Evolutionary conservation across 2,113 vertebrate species (phyloP).

Genomic region (Bagarius yarrelli): DNA sequence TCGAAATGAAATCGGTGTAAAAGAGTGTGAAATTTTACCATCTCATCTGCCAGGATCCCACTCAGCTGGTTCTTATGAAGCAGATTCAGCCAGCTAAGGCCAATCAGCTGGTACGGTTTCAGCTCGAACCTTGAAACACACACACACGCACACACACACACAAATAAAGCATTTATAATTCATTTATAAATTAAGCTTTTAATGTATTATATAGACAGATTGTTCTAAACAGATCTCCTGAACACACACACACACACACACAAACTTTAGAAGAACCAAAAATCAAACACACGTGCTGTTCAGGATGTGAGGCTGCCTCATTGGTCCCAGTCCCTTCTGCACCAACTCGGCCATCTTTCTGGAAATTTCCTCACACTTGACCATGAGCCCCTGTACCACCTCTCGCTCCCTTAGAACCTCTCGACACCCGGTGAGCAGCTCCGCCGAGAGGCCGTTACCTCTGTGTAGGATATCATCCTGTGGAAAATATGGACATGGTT

Average conservation of each 20-base stretch:
- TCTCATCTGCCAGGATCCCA: slow-evolving; percentile 87
- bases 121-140: slow-evolving; percentile 72
- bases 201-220: neutral
- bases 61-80: slow-evolving; percentile 81
- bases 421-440: slow-evolving; percentile 80
- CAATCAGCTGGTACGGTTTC: slow-evolving; percentile 85
- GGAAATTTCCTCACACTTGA: slow-evolving; percentile 82
- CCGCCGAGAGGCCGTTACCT: slow-evolving; percentile 75
- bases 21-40: slow-evolving; percentile 69
- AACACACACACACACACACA: neutral
- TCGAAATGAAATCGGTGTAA: neutral
- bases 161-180: too few relatives aligned
- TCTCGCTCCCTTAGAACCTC: slow-evolving; percentile 79
- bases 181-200: neutral
- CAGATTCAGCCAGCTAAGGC: slow-evolving; percentile 82
- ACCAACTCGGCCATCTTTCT: slow-evolving; percentile 76
- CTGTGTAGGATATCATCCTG: slow-evolving; percentile 63
- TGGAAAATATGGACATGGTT: neutral
- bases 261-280: neutral
- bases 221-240: neutral
- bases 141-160: neutral
- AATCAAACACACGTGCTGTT: slow-evolving; percentile 69
- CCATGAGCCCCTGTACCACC: slow-evolving; percentile 83
- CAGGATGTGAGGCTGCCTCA: slow-evolving; percentile 76
- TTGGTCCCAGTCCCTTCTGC: slow-evolving; percentile 70